Evolutionary conservation across 1,140 invertebrate species (phyloP).

Genomic region (Caenorhabditis latens): DNA sequence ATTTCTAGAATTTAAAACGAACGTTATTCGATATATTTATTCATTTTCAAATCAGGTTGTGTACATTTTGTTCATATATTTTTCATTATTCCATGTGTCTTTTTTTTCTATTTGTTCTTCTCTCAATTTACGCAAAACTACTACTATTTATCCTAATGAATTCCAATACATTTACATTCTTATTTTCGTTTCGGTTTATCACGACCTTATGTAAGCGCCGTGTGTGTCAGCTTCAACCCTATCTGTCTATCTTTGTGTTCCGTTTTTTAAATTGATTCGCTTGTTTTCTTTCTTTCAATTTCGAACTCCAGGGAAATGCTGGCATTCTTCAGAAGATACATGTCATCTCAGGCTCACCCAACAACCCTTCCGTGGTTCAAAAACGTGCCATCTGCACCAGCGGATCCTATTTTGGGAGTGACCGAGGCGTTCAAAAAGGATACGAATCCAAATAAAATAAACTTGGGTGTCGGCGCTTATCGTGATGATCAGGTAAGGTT

Average conservation of each 20-base stretch:
- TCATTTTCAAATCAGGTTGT: background rate
- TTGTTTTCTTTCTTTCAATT: background rate
- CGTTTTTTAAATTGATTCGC: background rate
- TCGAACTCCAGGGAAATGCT: background rate
- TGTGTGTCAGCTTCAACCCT: slow-evolving; percentile 6
- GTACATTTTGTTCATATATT: background rate
- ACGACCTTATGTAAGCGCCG: slow-evolving; percentile 29
- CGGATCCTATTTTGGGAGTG: slow-evolving; percentile 97
- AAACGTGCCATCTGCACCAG: slow-evolving; percentile 92
- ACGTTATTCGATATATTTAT: background rate
- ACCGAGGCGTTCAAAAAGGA: slow-evolving; percentile 97
- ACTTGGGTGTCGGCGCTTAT: slow-evolving; percentile 96
- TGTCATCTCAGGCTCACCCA: background rate
- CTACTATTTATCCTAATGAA: slow-evolving; percentile 9
- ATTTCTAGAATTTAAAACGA: too few relatives aligned
- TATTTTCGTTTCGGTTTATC: background rate
- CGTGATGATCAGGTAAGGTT: slow-evolving; percentile 93
- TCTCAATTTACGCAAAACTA: background rate
- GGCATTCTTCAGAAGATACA: slow-evolving; percentile 26
- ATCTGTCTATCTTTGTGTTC: background rate
- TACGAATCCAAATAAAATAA: slow-evolving; percentile 93
- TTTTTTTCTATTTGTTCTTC: background rate
- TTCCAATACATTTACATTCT: background rate
- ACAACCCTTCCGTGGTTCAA: slow-evolving; percentile 65
- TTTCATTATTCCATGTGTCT: background rate